These are phyloP conservation scores for Diacarnus erythraeanus DNA, from an alignment of 37 sponge, comb jelly and placozoan species.

Conservation along the genomic window DNA sequence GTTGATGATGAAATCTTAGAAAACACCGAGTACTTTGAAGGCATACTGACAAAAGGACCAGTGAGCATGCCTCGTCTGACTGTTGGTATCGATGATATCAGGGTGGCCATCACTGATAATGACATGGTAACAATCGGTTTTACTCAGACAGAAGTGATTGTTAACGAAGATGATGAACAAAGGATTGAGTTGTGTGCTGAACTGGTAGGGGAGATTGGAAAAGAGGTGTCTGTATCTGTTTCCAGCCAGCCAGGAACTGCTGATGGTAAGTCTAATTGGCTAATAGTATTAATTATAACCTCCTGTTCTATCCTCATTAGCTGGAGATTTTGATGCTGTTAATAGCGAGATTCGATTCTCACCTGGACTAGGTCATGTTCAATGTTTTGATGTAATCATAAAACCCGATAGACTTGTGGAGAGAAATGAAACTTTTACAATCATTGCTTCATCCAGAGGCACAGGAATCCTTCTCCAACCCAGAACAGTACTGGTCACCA, in stretches of 20 bases:
- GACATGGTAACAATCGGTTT: constrained; percentile 21
- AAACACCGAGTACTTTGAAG: constrained; percentile 19
- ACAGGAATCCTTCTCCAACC: neutral
- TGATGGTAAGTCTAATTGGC: neutral
- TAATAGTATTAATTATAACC: neutral
- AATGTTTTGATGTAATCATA: constrained; percentile 8
- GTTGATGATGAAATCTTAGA: constrained; percentile 24
- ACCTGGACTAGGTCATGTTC: neutral
- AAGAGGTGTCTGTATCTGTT: neutral
- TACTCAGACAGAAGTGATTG: neutral
- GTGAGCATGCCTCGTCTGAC: neutral
- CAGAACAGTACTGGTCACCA: neutral
- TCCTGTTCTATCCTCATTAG: neutral
- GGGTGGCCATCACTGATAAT: constrained; percentile 14
- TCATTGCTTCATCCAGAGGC: constrained; percentile 2
- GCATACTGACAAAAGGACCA: neutral
- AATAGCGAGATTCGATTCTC: constrained; percentile 2
- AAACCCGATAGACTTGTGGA: constrained; percentile 16
- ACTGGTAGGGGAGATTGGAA: constrained; percentile 26
- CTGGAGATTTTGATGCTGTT: constrained; percentile 14
- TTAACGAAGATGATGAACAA: constrained; percentile 7
- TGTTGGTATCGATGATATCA: neutral
- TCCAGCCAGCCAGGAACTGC: constrained; percentile 9
- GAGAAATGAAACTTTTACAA: neutral
- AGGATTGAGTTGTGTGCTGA: constrained; percentile 7